Base-by-base conservation (phyloP, 2,888 invertebrate species). In the Sphaerolaimus hirsutus region DNA sequence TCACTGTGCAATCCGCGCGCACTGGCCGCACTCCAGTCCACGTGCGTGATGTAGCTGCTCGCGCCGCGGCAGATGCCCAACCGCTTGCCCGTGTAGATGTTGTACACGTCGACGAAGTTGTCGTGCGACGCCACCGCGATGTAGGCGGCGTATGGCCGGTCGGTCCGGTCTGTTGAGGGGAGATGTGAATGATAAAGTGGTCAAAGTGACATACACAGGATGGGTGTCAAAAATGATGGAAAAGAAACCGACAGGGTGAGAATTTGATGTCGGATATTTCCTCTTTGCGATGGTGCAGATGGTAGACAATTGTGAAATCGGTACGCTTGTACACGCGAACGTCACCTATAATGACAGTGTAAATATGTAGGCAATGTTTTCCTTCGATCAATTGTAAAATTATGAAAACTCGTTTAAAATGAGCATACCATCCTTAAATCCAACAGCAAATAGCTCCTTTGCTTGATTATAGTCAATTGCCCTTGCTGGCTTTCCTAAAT, bases 121-220 rank as follows among this genome's bases (percentile, higher is more conserved):
- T 67, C 67, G 52, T 67, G 65, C 25, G 66, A 66, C 1, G 62
- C 67, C 2, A 67, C 66, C 21, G 68, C 68, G 43, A 68, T 54
- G 46, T 56, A 63, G 22, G 58, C 56, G 2, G 65, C 21, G 42
- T 17, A 14, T 17, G 12, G 5, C 17, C n/a, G n/a, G n/a, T n/a
- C n/a, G n/a, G n/a, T n/a, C n/a, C n/a, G n/a, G 22, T 14, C 10
- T 10, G 14, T 12, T 12, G 19, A 12, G 10, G 19, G 22, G 10
- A 10, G 19, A 40, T 40, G 12, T 40, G 10, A 14, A n/a, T 35
- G 12, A 14, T 14, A 35, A n/a, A 14, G 12, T 35, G n/a, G 12
- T 35, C n/a, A 35, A 14, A 14, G 12, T n/a, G 35, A 14, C 35
- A 35, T 14, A 35, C 12, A n/a, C 12, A 14, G n/a, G 12, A 14